Evolutionary conservation across 2,797 vertebrate genomes (phyloP).

Genomic region (Trachops cirrhosus): DNA sequence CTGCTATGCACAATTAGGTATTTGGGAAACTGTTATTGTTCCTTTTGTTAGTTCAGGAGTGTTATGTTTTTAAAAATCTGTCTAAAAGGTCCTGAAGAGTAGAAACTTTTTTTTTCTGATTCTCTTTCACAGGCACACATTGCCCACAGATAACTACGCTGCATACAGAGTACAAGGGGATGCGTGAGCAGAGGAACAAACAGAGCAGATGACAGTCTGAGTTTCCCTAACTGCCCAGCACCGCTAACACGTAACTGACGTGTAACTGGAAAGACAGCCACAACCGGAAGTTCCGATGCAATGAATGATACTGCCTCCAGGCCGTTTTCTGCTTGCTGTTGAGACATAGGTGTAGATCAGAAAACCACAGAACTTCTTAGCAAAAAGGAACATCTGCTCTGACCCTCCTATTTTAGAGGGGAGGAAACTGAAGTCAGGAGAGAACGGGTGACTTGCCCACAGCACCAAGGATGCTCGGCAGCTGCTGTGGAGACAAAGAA

Average conservation of each 20-base stretch:
- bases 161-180: background rate
- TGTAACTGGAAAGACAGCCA: background rate
- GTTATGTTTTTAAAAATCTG: background rate
- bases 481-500: background rate
- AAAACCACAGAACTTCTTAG: background rate
- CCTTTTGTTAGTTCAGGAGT: background rate
- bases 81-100: background rate
- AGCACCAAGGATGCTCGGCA: rapidly evolving
- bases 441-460: background rate
- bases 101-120: background rate
- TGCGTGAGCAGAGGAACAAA: background rate
- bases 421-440: background rate
- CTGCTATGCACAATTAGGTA: background rate
- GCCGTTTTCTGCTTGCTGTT: background rate
- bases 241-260: background rate
- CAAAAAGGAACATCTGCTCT: background rate
- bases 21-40: background rate
- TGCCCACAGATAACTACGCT: background rate
- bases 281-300: background rate
- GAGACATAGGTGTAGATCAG: background rate
- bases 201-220: too few relatives aligned
- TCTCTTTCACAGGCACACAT: background rate
- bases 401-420: background rate
- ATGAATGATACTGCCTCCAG: too few relatives aligned
- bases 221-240: background rate